Evolutionary conservation across 2,113 vertebrate species (phyloP), one percentile per base, ranked within the genome.

Genomic region (Brachypteracias leptosomus): DNA sequence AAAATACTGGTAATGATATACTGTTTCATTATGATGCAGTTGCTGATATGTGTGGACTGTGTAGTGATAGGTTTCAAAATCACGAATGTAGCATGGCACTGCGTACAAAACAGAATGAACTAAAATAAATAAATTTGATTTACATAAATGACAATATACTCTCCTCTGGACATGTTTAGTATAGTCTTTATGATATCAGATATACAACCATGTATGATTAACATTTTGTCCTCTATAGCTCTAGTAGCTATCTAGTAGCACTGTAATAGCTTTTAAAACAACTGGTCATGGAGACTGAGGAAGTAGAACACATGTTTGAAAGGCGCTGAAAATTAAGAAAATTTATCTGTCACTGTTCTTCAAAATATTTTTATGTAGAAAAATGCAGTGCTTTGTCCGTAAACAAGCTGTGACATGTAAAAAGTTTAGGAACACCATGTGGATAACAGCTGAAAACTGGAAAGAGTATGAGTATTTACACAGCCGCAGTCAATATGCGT

Each of bases 381-480:
- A 80, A 82, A 59, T 58, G 66, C 15, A 68, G 16, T 67, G 16
- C 3, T 8, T 95, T 13, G 29, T 75, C 52, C 61, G 24, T 91
- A 92, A 90, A 87, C 68, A 94, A 92, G 11, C 38, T 81, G 47
- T 74, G n/a, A 10, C n/a, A 66, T 38, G 33, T 66, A 67, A 74
- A 81, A 85, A 40, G 14, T 61, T 92, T 67, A 86, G 75, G 36
- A 93, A 85, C 59, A 68, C 73, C 19, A 40, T 68, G 61, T 82
- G 36, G 73, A 16, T 75, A 89, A 87, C 61, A 92, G 77, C 10
- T 76, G 73, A 95, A 96, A 93, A 78, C 49, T 85, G 77, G 66
- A 89, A 87, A 74, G 65, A 29, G 44, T 87, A 70, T 92, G n/a
- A 90, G 65, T 89, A 93, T 89, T 94, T 78, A 82, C 89, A 95